phyloP scores from a whole-genome alignment of 1,140 invertebrate species.

The Meteorus sp. region DNA sequence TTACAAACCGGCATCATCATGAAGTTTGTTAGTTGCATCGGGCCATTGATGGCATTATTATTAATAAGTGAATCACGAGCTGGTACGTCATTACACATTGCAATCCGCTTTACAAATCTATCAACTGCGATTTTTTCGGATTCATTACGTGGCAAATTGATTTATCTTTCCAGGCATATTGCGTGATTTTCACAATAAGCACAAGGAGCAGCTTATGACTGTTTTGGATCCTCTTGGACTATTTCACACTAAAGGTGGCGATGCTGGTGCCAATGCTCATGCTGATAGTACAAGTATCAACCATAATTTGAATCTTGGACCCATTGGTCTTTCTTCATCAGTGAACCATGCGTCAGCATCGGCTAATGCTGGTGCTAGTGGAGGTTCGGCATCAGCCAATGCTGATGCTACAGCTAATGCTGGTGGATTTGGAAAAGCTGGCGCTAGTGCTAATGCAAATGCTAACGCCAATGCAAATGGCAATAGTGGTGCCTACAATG shows the following conservation, averaged over 20 bases:
- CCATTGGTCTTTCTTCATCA: slow-evolving; percentile 33
- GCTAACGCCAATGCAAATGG: slow-evolving; percentile 19
- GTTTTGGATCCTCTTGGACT: slow-evolving; percentile 42
- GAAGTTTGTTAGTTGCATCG: slow-evolving; percentile 38
- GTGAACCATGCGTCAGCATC: slow-evolving; percentile 25
- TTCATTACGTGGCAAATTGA: not conserved
- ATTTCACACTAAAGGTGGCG: slow-evolving; percentile 24
- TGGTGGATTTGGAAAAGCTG: slow-evolving; percentile 11
- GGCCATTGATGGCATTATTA: slow-evolving; percentile 39
- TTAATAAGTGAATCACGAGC: slow-evolving; percentile 29
- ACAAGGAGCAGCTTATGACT: slow-evolving; percentile 3
- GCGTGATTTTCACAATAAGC: slow-evolving; percentile 4
- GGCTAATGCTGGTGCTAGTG: slow-evolving; percentile 28
- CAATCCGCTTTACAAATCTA: not conserved
- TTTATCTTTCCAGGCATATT: slow-evolving; percentile 21
- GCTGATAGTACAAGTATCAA: slow-evolving; percentile 19
- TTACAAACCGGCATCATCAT: slow-evolving; percentile 8
- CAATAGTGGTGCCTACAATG: slow-evolving; percentile 21
- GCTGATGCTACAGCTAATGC: slow-evolving; percentile 26
- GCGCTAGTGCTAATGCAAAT: slow-evolving; percentile 18
- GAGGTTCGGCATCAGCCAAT: slow-evolving; percentile 26
- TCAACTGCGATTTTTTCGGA: not conserved
- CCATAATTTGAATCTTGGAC: slow-evolving; percentile 37
- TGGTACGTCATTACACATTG: slow-evolving; percentile 30
- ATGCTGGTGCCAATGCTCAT: slow-evolving; percentile 20